phyloP scores from a whole-genome alignment of 2,797 vertebrate genomes.

The Pempheris klunzingeri region DNA sequence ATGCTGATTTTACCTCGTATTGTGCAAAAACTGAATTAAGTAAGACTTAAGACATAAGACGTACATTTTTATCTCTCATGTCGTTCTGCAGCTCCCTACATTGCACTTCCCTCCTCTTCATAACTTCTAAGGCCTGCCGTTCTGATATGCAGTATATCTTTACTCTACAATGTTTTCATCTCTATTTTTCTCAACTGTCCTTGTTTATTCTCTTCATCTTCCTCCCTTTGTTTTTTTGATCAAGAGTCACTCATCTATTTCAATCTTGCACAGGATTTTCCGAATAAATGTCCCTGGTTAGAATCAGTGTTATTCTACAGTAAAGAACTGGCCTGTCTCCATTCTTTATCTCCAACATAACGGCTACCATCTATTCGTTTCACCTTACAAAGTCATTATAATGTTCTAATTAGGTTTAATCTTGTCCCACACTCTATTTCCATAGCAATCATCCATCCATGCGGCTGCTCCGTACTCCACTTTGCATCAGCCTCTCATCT shows the following conservation, averaged over 20 bases:
- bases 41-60: too few relatives aligned
- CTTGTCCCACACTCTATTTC: slow-evolving; percentile 51
- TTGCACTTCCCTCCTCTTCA: not conserved
- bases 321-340: slow-evolving; percentile 28
- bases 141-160: slow-evolving; percentile 6
- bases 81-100: not conserved
- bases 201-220: slow-evolving; percentile 15
- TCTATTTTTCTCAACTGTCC: not conserved
- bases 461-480: slow-evolving; percentile 3
- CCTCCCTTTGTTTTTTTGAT: not conserved
- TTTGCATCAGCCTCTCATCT: slow-evolving; percentile 11
- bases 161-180: not conserved
- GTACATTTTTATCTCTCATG: too few relatives aligned
- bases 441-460: slow-evolving; percentile 44
- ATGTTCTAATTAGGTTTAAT: slow-evolving; percentile 71
- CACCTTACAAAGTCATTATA: slow-evolving; percentile 64
- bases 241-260: slow-evolving; percentile 1
- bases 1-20: too few relatives aligned
- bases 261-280: slow-evolving; percentile 2
- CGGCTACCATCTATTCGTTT: slow-evolving; percentile 53
- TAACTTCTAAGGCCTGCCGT: not conserved
- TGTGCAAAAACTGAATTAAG: not conserved
- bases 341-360: slow-evolving; percentile 55
- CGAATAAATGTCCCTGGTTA: not conserved
- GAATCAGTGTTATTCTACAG: slow-evolving; percentile 53